Percentiles rank a stretch among this genome's conserved stretches.
Evolutionary conservation across 2,113 vertebrate genomes (phyloP).

Genomic region (Eulemur rufifrons): DNA sequence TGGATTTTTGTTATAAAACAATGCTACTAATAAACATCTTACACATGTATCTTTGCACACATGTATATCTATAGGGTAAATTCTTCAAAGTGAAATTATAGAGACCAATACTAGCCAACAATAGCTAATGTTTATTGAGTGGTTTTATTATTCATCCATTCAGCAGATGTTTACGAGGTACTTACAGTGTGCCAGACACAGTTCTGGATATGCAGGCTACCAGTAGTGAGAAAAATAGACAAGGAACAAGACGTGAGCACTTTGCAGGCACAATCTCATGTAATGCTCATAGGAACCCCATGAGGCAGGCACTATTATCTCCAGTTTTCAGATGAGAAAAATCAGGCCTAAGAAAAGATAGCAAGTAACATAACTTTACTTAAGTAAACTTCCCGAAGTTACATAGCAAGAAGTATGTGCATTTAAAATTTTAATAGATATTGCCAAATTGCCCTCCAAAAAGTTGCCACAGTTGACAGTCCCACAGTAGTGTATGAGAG

Average conservation of each 20-base stretch:
- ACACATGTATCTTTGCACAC: neutral
- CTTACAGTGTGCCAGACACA: neutral
- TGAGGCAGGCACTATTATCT: neutral
- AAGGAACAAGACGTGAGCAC: neutral
- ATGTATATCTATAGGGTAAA: neutral
- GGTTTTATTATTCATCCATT: neutral
- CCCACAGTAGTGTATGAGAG: neutral
- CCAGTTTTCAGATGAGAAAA: neutral
- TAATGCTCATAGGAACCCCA: neutral
- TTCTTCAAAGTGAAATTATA: neutral
- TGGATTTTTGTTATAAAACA: neutral
- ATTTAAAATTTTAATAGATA: neutral
- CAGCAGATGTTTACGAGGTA: neutral
- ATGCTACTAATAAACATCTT: neutral
- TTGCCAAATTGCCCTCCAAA: neutral
- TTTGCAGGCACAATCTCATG: neutral
- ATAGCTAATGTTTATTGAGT: neutral
- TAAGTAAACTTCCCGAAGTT: neutral
- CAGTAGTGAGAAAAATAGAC: neutral
- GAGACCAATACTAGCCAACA: neutral
- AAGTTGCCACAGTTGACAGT: neutral
- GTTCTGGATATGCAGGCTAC: neutral
- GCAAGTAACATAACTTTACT: neutral
- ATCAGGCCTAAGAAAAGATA: neutral
- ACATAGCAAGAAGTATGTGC: neutral